Evolutionary conservation across 2,888 invertebrate species (phyloP).

Genomic region (Meloe dianella): DNA sequence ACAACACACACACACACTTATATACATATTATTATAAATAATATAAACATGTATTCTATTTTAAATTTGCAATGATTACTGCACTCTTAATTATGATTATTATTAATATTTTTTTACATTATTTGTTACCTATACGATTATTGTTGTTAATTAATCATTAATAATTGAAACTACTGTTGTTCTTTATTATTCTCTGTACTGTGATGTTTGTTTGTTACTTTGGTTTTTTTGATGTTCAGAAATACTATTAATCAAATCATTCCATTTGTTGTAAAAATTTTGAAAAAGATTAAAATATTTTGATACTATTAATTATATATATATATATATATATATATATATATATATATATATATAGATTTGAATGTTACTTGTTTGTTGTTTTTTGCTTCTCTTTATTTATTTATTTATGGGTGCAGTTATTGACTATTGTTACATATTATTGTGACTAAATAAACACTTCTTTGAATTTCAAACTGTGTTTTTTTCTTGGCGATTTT

Average conservation of each 20-base stretch:
- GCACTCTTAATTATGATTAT: too few species aligned
- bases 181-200: constrained; percentile 37
- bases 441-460: constrained; percentile 53
- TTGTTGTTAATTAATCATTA: constrained; percentile 12
- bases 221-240: constrained; percentile 18
- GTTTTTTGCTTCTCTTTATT: constrained; percentile 30
- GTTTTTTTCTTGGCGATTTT: background rate
- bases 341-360: background rate
- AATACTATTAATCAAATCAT: constrained; percentile 34
- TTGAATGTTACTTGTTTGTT: background rate
- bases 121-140: constrained; percentile 10
- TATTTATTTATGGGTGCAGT: constrained; percentile 46
- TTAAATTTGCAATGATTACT: constrained; percentile 47
- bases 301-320: constrained; percentile 34
- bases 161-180: constrained; percentile 18
- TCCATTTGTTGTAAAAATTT: constrained; percentile 37
- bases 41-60: constrained; percentile 36
- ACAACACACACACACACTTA: constrained; percentile 46
- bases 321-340: constrained; percentile 43
- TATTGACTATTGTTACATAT: constrained; percentile 52
- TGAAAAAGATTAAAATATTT: constrained; percentile 19
- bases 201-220: constrained; percentile 37
- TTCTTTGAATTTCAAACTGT: constrained; percentile 42
- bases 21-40: constrained; percentile 40
- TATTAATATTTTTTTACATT: background rate